phyloP scores from a whole-genome alignment of 2,113 vertebrate genomes.

The Polypterus senegalus region DNA sequence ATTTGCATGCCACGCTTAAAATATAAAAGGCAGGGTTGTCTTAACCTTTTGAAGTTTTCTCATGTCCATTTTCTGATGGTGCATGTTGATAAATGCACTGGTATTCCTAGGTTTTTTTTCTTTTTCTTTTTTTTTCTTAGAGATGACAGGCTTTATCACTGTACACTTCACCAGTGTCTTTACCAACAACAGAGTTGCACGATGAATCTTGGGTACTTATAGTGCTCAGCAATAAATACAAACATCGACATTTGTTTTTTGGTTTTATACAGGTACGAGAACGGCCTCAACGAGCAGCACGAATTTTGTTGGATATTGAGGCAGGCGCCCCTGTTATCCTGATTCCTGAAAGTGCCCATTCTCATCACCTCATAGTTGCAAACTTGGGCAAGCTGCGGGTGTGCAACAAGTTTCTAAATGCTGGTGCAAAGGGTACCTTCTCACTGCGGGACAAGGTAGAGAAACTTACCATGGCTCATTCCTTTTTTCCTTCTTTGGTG shows the following conservation, averaged over 20 bases:
- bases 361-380: slow-evolving; percentile 77
- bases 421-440: slow-evolving; percentile 71
- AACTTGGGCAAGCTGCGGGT: slow-evolving; percentile 88
- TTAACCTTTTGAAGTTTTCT: too few relatives aligned
- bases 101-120: too few relatives aligned
- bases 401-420: slow-evolving; percentile 75
- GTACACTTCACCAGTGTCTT: too few relatives aligned
- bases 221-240: too few relatives aligned
- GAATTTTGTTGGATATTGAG: slow-evolving; percentile 82
- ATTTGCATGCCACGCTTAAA: too few relatives aligned
- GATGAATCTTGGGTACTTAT: too few relatives aligned
- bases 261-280: slow-evolving; percentile 63
- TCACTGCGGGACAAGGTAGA: slow-evolving; percentile 87
- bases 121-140: too few relatives aligned
- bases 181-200: too few relatives aligned
- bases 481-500: slow-evolving; percentile 55
- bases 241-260: slow-evolving; percentile 3
- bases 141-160: too few relatives aligned
- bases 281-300: slow-evolving; percentile 70
- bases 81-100: too few relatives aligned
- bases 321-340: slow-evolving; percentile 88
- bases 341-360: slow-evolving; percentile 85
- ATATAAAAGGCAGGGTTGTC: too few relatives aligned
- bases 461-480: slow-evolving; percentile 48
- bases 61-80: too few relatives aligned